A percentile compares a stretch with the other conserved stretches of the same genome.
Evolutionary conservation across 92 coral and sea anemone species (phyloP).

Genomic region (Epizoanthus illoricatus): DNA sequence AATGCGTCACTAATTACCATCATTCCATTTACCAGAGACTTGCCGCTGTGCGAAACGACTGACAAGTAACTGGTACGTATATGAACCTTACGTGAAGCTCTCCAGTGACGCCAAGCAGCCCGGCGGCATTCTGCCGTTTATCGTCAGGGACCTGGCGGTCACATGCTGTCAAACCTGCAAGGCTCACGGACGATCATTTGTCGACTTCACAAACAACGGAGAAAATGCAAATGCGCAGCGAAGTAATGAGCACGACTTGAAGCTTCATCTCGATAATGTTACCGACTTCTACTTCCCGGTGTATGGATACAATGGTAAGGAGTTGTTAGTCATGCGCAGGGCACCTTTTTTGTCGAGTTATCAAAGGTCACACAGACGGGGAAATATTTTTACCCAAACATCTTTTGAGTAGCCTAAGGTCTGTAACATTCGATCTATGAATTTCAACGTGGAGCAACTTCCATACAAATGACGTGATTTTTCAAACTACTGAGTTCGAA

Average conservation of each 20-base stretch:
- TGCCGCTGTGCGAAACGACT: conserved; percentile 31
- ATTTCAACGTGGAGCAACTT: too few relatives aligned
- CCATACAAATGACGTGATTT: too few relatives aligned
- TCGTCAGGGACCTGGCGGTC: conserved; percentile 13
- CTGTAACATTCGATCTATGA: too few relatives aligned
- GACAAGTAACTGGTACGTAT: conserved; percentile 19
- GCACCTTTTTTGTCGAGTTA: too few relatives aligned
- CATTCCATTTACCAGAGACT: conserved; percentile 6
- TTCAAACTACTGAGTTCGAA: too few relatives aligned
- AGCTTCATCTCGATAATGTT: background rate
- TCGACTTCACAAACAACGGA: conserved; percentile 21
- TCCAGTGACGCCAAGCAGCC: background rate
- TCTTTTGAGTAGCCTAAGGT: too few relatives aligned
- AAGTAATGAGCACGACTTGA: conserved; percentile 6
- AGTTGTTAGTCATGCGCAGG: too few relatives aligned
- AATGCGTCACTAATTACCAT: too few relatives aligned
- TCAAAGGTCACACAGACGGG: too few relatives aligned
- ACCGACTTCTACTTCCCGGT: conserved; percentile 33
- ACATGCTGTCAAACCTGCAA: conserved; percentile 43
- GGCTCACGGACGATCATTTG: conserved; percentile 25
- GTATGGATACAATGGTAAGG: conserved; percentile 5
- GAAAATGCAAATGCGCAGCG: background rate
- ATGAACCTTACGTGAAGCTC: conserved; percentile 14
- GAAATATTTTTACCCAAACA: too few relatives aligned
- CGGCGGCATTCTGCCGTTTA: conserved; percentile 13